Evolutionary conservation across 2,797 vertebrate genomes (phyloP), one percentile per base, ranked within the genome.

Genomic region (Emydoidea blandingii): DNA sequence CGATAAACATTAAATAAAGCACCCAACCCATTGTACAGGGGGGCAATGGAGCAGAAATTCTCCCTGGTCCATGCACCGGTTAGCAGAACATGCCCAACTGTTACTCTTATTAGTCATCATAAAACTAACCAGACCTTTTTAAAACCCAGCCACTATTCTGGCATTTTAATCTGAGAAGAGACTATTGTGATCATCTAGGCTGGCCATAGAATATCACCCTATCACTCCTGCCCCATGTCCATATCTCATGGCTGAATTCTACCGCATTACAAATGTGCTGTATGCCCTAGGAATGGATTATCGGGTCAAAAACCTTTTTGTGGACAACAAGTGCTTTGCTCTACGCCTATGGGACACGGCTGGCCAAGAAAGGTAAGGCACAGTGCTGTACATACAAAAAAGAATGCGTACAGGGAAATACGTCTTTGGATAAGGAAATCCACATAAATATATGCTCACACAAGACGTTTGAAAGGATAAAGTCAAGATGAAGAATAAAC

Each of bases 301-400:
- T 88, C 98, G 96, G 85, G 92, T 98, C 86, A 99, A 99, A 98
- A 98, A 59, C 47, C 87, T 99, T 59, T 9, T 96, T 2, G 98
- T 99, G 97, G 99, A 99, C 90, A 98, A 98, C 87, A 98, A 98
- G 92, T 52, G 23, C 62, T 98, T 99, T 88, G 97, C 97, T 29
- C 98, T 99, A 15, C 98, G 98, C 95, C 96, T 99, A 83, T 99
- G 99, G 99, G 99, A 99, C 97, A 99, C 99, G 2, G 99, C 99
- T 1, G 99, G 99, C 49, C 99, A 99, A 94, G 99, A 99, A 95
- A 99, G 99, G 99, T 99, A 96, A 95, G 3, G 4, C 27, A 57
- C 47, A 52, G 74, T 6, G 83, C 78, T 81, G 18, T 5, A 49
- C 72, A 29, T 90, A 47, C 0, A 1, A 56, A 34, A 50, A 88